These are phyloP conservation scores for Drosophila paulistorum DNA, from an alignment of 1,140 invertebrate genomes.

Conservation along the genomic window DNA sequence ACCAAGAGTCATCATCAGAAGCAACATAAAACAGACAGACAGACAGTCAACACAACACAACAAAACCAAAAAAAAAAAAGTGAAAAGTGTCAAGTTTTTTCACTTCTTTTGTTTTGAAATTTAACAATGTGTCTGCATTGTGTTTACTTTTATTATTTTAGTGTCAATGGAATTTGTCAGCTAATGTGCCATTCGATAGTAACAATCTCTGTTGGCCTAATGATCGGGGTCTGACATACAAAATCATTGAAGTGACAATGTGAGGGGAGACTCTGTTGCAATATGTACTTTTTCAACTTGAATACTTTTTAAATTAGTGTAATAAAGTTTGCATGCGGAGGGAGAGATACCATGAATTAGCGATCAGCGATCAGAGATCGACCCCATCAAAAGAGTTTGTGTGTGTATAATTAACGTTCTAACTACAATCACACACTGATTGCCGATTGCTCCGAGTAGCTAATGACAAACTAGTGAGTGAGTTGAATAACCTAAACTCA, in stretches of 20 bases:
- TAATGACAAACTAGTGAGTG: constrained; percentile 72
- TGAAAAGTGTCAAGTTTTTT: constrained; percentile 50
- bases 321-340: constrained; percentile 2
- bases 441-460: constrained; percentile 37
- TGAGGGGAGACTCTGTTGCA: constrained; percentile 32
- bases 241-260: constrained; percentile 71
- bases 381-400: constrained; percentile 13
- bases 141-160: constrained; percentile 44
- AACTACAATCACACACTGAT: constrained; percentile 35
- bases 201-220: not conserved
- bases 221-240: constrained; percentile 50
- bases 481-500: constrained; percentile 65
- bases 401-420: constrained; percentile 60
- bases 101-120: not conserved
- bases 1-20: not conserved
- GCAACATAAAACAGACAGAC: not conserved
- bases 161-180: constrained; percentile 49
- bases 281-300: constrained; percentile 15
- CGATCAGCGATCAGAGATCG: constrained; percentile 30
- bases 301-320: constrained; percentile 11
- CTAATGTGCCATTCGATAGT: constrained; percentile 7
- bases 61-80: constrained; percentile 42
- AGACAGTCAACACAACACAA: constrained; percentile 20
- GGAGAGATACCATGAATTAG: constrained; percentile 10
- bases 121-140: constrained; percentile 20